Conservation (phyloP, 2,113 vertebrate species). For the Cheirogaleus medius region DNA sequence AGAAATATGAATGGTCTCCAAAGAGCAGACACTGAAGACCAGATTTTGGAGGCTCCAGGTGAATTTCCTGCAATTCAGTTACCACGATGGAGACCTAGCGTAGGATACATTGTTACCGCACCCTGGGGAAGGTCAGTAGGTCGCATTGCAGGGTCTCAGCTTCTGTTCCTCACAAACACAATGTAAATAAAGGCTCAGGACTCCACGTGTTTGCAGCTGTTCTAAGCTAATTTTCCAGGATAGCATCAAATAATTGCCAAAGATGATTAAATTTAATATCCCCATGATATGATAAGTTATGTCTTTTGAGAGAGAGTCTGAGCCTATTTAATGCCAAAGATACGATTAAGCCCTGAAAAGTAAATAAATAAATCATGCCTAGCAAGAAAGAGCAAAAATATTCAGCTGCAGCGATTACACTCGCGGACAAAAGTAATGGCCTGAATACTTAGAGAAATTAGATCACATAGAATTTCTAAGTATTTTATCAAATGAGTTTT, state of each 20-base stretch:
- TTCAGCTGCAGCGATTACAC: constrained; percentile 46
- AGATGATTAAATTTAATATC: constrained; percentile 78
- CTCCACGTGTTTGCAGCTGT: constrained; percentile 72
- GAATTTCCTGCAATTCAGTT: constrained; percentile 76
- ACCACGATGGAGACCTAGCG: constrained; percentile 62
- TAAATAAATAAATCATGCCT: constrained; percentile 81
- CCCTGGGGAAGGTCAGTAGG: constrained; percentile 68
- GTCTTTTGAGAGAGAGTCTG: constrained; percentile 68
- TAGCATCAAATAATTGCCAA: constrained; percentile 77
- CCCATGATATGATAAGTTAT: constrained; percentile 74
- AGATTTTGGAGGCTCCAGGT: constrained; percentile 56
- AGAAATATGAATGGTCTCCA: constrained; percentile 64
- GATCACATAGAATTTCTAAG: constrained; percentile 58
- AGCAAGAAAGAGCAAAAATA: constrained; percentile 61
- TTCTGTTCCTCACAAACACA: constrained; percentile 63
- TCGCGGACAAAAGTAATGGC: constrained; percentile 62
- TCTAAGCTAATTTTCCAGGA: constrained; percentile 78
- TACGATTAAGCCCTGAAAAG: constrained; percentile 75
- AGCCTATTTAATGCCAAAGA: constrained; percentile 71
- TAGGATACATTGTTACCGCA: constrained; percentile 57
- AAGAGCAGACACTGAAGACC: constrained; percentile 69
- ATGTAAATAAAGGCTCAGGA: constrained; percentile 67
- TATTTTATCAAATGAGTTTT: constrained; percentile 65
- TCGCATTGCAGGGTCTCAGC: constrained; percentile 48
- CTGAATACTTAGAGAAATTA: constrained; percentile 45